Base-by-base conservation (phyloP, 1,140 invertebrate genomes). In the Pantala flavescens region DNA sequence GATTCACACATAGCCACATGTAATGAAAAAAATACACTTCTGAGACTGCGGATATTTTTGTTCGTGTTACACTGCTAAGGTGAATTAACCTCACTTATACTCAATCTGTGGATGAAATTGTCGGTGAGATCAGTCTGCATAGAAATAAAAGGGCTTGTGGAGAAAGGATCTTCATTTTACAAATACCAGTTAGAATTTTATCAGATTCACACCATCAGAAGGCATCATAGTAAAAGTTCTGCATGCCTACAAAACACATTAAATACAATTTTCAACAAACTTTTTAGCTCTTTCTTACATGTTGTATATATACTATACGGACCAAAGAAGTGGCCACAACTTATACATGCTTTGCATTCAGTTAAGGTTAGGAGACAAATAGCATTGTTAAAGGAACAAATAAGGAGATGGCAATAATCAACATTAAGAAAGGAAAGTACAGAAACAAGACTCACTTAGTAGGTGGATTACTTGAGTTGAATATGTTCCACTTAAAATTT, bases 201-300 rank as follows among this genome's bases (percentile, higher is more conserved):
- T 16, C 16, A 21, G 49, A 12, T 16, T 63, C 49, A 63, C 49
- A 63, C n/a, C 49, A 63, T 63, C 49, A 14, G 49, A 63, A 63
- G 49, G 49, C 49, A 63, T 63, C 49, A 63, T 63, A 63, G 49
- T 63, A 63, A 63, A 63, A 63, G 49, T 19, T 63, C 49, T 63
- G 49, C 49, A 19, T 63, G 49, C n/a, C 49, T 63, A 63, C 14
- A 63, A 63, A 63, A 63, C 49, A 63, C 49, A 63, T 63, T 63
- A 16, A 63, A 19, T 63, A 63, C n/a, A 21, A 63, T 63, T 19
- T 63, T 63, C 49, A 63, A 63, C 49, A 63, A 63, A 63, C n/a
- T 21, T 63, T 21, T 63, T 21, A 7, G 14, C n/a, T 63, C 16
- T 16, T 21, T 63, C 49, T 63, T 21, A 19, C 49, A 19, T 63